Base-by-base conservation (phyloP, 2,797 vertebrate genomes). In the Oreochromis grahami region DNA sequence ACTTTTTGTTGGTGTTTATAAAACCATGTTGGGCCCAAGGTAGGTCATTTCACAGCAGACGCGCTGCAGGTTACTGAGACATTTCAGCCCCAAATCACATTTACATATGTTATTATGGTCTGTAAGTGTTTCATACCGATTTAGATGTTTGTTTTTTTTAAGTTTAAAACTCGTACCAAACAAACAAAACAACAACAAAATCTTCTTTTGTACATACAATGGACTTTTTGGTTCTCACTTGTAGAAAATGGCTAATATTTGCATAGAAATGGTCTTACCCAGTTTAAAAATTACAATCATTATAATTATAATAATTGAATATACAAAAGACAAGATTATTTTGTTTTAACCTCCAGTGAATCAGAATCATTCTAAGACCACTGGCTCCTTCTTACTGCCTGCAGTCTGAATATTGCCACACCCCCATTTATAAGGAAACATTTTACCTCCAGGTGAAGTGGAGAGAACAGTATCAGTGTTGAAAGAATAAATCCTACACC, bases 71-170 rank as follows among this genome's bases (percentile, higher is more conserved):
- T 68, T 68, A 43, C n/a, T 14, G n/a, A 68, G 36, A 41, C n/a
- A 36, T 38, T 38, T 24, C n/a, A 41, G 12, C n/a, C 38, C 36
- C 5, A 68, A 24, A 43, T 43, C 63, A 24, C 13, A 15, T 15
- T 24, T 68, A 9, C 2, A 68, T 68, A 3, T 43, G 14, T 68
- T 68, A 43, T 24, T 68, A 43, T 68, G n/a, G 63, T 1, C 1
- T 68, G n/a, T 26, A 43, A 68, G 63, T 70, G 63, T 24, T 70
- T 70, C 38, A 43, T 70, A 24, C 8, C 1, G 7, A 10, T 70
- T 24, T 70, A 43, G 38, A 24, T 10, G 36, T 0, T 0, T 43
- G 1, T 36, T 0, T 0, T 29, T 1, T 26, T 55, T 0, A 56
- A 56, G 26, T 56, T 15, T 29, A 17, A 26, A 56, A 56, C 6